Conservation (phyloP, 1,140 invertebrate species). For the Pteromalus puparum region DNA sequence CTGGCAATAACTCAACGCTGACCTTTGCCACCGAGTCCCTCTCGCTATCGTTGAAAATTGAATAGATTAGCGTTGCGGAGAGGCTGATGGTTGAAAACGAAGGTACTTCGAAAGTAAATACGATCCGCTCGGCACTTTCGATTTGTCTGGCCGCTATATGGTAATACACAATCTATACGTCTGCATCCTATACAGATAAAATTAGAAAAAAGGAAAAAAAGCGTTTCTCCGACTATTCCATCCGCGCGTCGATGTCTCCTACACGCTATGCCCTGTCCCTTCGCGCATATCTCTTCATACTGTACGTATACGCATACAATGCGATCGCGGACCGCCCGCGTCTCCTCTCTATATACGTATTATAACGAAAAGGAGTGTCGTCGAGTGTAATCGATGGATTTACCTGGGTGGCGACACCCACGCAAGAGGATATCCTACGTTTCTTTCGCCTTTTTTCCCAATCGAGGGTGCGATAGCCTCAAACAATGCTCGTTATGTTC, state of each 20-base stretch:
- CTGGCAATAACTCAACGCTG: too few species aligned
- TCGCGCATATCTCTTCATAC: constrained; percentile 10
- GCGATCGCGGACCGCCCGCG: constrained; percentile 7
- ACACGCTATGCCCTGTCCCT: background rate
- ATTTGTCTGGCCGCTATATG: background rate
- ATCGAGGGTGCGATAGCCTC: too few species aligned
- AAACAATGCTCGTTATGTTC: too few species aligned
- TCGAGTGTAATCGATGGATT: constrained; percentile 33
- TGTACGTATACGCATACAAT: constrained; percentile 3
- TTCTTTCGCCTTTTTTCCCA: background rate
- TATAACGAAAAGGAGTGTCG: constrained; percentile 22
- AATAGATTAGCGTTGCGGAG: background rate
- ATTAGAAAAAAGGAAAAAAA: background rate
- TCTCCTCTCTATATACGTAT: too few species aligned
- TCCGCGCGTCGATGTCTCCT: background rate
- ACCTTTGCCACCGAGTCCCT: too few species aligned
- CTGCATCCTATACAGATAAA: background rate
- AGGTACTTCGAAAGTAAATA: background rate
- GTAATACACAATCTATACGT: too few species aligned
- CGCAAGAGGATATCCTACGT: background rate
- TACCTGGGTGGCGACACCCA: constrained; percentile 20
- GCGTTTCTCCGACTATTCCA: background rate
- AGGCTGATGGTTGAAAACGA: background rate
- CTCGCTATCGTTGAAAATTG: background rate
- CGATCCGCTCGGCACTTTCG: constrained; percentile 18